Base-by-base conservation (phyloP, 2,113 vertebrate genomes). In the Rhodinocichla rosea region DNA sequence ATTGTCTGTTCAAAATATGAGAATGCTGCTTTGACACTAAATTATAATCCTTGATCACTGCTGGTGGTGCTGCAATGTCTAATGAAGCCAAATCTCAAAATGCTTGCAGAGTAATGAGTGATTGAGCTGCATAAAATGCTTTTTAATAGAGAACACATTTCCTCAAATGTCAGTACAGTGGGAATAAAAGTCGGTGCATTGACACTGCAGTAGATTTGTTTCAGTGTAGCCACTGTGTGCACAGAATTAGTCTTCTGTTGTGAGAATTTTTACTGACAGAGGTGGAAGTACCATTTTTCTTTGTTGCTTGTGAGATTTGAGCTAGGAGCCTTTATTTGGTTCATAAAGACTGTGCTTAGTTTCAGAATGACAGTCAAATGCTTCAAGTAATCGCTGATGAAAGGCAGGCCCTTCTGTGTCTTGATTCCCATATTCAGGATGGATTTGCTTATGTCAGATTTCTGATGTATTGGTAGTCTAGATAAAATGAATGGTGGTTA, bases 331-430 rank as follows among this genome's bases (percentile, higher is more conserved):
- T 60, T 87, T 80, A 33, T 78, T 74, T 92, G 40, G 10, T 27
- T 83, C 0, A 0, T 84, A 37, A 68, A 23, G 40, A 20, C n/a
- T 0, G 0, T 68, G 14, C 28, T 92, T 73, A 39, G 3, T 62
- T 92, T 89, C 45, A 79, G 69, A 47, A 84, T 22, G 47, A 42
- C 39, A 84, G 37, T 33, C 2, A 4, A 84, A 83, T 83, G 59
- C 53, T 82, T 89, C 53, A 69, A 6, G 47, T 85, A 44, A 60
- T 64, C 70, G 28, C 37, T 47, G 60, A 37, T 49, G 37, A 79
- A 90, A 76, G 28, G 33, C 59, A 68, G n/a, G 21, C 7, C 53
- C 45, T 90, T 82, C 49, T 49, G 0, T 60, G 23, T 56, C 68
- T 76, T 63, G 27, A 56, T 84, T 87, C 78, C 24, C 6, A 5